Evolutionary conservation across 2,113 vertebrate genomes (phyloP), one percentile per base, ranked within the genome.

Genomic region (Willisornis vidua): DNA sequence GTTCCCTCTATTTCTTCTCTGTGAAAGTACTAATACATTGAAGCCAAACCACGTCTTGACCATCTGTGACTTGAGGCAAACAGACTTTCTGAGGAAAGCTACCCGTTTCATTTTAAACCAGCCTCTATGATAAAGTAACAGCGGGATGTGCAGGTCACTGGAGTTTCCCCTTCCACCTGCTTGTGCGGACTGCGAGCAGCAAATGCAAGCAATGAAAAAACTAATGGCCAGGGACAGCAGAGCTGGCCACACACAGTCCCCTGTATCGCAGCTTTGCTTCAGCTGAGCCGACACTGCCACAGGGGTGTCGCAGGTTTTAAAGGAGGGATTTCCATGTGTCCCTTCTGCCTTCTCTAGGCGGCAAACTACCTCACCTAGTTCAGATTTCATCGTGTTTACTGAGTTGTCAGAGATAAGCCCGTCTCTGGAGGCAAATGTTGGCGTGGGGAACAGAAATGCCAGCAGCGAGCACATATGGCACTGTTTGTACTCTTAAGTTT

Each of bases 401-500:
- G 26, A 85, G 45, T 87, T 87, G 93, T 89, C 89, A 92, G 94
- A 93, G 85, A 83, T 95, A 93, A 96, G 81, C 52, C 24, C 14
- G 55, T 48, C 63, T 87, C 66, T 74, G 62, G 71, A 85, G 92
- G 82, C 85, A 85, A 82, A 91, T 65, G 95, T 85, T 85, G 90
- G 61, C 63, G 19, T 4, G 6, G 54, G 91, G 94, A 97, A 41
- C 66, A 90, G 90, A 94, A 94, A 93, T 95, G 88, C 93, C 95
- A 94, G 89, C 95, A 95, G 90, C 28, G 52, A 96, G 92, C 97
- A 96, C 97, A 97, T 97, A 96, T 97, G 97, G 97, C 94, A 88
- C 67, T 97, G 96, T 96, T 97, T 97, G 96, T 96, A 88, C 94
- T 97, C 93, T 86, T 88, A 91, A 87, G 87, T 96, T 96, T 43